Evolutionary conservation across 2,113 vertebrate species (phyloP).

Genomic region (Cyprinus carpio): DNA sequence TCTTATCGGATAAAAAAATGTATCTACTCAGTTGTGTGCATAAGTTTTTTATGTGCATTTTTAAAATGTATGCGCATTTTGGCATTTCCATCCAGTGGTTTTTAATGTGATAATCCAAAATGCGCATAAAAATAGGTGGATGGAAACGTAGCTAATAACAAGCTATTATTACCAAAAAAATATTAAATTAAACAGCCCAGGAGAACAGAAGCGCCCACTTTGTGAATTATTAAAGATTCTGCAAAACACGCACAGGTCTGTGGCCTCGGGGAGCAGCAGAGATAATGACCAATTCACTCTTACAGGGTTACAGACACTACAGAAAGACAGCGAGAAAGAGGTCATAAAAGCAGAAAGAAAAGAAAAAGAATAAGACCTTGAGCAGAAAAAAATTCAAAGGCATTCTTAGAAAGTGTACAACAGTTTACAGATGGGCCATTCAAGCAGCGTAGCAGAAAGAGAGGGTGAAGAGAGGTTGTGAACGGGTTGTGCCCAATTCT

Average conservation of each 20-base stretch:
- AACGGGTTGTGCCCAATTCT: background rate
- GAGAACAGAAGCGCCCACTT: constrained; percentile 40
- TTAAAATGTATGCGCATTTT: too few species aligned
- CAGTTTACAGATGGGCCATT: background rate
- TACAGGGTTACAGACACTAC: constrained; percentile 43
- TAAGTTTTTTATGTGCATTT: too few species aligned
- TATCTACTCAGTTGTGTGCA: too few species aligned
- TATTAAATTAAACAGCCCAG: background rate
- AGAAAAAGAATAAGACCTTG: background rate
- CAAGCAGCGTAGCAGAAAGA: background rate
- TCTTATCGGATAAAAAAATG: too few species aligned
- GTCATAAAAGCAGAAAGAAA: background rate
- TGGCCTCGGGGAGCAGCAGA: constrained; percentile 40
- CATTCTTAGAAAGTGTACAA: constrained; percentile 1
- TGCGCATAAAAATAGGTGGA: too few species aligned
- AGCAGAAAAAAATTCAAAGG: background rate
- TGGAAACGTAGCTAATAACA: too few species aligned
- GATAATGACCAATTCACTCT: constrained; percentile 54
- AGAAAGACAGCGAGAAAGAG: constrained; percentile 33
- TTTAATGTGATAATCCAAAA: too few species aligned
- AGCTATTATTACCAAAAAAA: background rate
- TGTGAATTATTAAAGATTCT: constrained; percentile 54
- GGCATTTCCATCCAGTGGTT: too few species aligned
- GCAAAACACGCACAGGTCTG: constrained; percentile 29
- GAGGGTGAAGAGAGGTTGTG: background rate